Evolutionary conservation across 2,888 invertebrate species (phyloP).

Genomic region (Nomada ferruginata): DNA sequence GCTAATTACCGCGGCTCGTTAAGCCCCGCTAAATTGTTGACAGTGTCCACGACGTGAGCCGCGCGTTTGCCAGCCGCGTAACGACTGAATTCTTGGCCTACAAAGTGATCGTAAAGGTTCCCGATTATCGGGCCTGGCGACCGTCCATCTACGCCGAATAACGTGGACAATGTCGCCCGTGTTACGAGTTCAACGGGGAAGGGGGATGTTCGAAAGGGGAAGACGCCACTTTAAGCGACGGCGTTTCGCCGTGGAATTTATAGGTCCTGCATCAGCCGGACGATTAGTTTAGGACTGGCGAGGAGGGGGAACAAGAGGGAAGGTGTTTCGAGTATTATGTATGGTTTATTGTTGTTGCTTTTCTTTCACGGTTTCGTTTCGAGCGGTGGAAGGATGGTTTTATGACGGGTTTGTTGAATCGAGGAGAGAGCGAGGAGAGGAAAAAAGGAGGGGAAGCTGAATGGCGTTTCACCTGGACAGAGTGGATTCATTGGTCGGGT

Average conservation of each 20-base stretch:
- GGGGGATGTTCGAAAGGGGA: neutral
- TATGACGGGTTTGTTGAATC: too few species aligned
- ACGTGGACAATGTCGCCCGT: constrained; percentile 4
- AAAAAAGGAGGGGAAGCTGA: too few species aligned
- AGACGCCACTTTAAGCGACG: constrained; percentile 11
- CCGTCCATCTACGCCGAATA: constrained; percentile 1
- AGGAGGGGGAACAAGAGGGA: neutral
- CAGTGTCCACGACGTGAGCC: constrained; percentile 49
- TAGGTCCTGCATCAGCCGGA: neutral
- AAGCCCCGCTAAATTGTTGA: constrained; percentile 73
- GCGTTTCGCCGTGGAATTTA: neutral
- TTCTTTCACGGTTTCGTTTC: neutral
- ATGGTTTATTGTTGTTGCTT: neutral
- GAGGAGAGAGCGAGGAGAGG: too few species aligned
- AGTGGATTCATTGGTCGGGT: too few species aligned
- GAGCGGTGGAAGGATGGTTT: neutral
- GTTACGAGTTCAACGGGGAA: neutral
- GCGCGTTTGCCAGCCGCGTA: constrained; percentile 54
- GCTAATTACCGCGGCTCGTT: constrained; percentile 76
- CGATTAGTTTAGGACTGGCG: constrained; percentile 4
- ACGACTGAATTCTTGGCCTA: constrained; percentile 59
- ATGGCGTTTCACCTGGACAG: too few species aligned
- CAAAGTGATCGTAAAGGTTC: constrained; percentile 48
- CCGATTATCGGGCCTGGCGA: constrained; percentile 12
- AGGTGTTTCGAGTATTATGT: neutral